These are phyloP conservation scores for Hyla sarda DNA, from an alignment of 2,113 vertebrate genomes.

Conservation along the genomic window DNA sequence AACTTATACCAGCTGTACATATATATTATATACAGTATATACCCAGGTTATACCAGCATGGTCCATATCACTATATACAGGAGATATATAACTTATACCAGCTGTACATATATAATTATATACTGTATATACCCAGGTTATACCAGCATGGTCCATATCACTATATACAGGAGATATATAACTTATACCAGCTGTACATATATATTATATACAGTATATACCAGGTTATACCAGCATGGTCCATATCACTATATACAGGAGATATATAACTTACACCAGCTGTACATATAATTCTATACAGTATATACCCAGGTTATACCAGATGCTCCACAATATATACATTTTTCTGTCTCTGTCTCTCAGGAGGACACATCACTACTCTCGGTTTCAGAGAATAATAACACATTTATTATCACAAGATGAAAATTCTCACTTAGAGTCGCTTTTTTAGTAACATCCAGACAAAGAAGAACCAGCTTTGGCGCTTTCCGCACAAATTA, in stretches of 20 bases:
- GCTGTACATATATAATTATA: no score
- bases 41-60: no score
- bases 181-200: not conserved
- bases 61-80: no score
- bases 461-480: not conserved
- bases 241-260: not conserved
- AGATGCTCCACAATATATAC: not conserved
- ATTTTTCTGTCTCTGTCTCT: not conserved
- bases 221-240: not conserved
- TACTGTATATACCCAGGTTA: not conserved
- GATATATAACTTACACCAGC: not conserved
- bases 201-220: not conserved
- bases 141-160: not conserved
- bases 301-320: not conserved
- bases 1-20: no score
- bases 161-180: not conserved
- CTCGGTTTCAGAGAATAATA: not conserved
- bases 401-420: not conserved
- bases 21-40: no score
- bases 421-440: not conserved
- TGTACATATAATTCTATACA: not conserved
- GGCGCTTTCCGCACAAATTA: slow-evolving; percentile 24
- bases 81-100: no score
- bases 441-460: slow-evolving; percentile 6
- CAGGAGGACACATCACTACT: not conserved